Percentiles rank a stretch among this genome's conserved stretches.
phyloP scores from a whole-genome alignment of 1,140 invertebrate genomes.

The Fopius arisanus region DNA sequence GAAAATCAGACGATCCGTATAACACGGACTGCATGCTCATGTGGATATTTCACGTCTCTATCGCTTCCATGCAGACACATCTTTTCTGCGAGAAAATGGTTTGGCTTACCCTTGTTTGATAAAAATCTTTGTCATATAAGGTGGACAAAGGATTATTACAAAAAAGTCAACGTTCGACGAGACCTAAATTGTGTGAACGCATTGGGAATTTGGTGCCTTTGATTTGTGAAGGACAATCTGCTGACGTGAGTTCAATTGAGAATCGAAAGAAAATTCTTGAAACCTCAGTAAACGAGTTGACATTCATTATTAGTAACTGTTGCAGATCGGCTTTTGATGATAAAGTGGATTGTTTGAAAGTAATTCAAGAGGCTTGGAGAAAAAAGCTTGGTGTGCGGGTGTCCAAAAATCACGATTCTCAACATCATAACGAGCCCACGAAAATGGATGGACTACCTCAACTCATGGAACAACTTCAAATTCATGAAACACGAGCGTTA shows the following conservation, averaged over 20 bases:
- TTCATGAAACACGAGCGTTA: too few relatives aligned
- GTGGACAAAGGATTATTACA: neutral
- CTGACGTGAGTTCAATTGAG: neutral
- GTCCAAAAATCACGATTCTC: too few relatives aligned
- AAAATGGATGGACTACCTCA: too few relatives aligned
- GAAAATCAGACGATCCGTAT: neutral
- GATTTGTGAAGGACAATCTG: neutral
- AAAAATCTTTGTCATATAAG: neutral
- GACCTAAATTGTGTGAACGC: neutral
- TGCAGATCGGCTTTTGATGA: neutral
- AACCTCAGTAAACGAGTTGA: neutral
- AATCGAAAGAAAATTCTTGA: neutral
- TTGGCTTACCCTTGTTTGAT: neutral
- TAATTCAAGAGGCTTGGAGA: neutral
- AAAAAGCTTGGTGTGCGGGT: too few relatives aligned
- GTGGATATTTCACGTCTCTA: neutral
- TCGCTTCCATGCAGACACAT: constrained; percentile 14
- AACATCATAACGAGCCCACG: too few relatives aligned
- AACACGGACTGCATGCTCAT: neutral
- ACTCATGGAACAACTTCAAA: too few relatives aligned
- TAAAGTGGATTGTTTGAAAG: neutral
- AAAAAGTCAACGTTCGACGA: neutral
- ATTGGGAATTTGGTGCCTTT: neutral
- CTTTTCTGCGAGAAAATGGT: neutral
- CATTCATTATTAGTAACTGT: neutral